Evolutionary conservation across 1,140 invertebrate species (phyloP).

Genomic region (Aphelenchoides fujianensis): DNA sequence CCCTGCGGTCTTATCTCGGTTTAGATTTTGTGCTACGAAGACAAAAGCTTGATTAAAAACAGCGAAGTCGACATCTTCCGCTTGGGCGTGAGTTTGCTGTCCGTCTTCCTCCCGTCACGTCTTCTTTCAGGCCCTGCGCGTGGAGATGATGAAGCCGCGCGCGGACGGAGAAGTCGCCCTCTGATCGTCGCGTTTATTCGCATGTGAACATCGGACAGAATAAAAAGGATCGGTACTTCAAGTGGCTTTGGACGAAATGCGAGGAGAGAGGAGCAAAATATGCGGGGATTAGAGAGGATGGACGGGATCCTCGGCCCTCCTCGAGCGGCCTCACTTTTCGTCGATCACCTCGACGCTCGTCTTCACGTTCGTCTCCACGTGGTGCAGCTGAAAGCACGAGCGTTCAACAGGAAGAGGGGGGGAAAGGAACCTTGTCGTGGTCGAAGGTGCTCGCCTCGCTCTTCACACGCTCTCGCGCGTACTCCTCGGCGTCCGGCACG

Average conservation of each 20-base stretch:
- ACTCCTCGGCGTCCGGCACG: conserved; percentile 26
- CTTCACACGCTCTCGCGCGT: conserved; percentile 45
- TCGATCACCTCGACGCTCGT: conserved; percentile 34
- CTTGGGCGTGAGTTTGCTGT: too few species aligned
- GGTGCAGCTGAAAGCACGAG: too few species aligned
- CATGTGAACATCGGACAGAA: not conserved
- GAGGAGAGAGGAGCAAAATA: not conserved
- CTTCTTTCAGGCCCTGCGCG: not conserved
- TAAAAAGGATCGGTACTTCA: not conserved
- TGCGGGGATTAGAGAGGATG: not conserved
- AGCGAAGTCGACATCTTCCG: conserved; percentile 10
- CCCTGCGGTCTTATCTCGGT: too few species aligned
- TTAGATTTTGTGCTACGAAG: not conserved
- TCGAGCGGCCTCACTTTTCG: not conserved
- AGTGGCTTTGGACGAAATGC: not conserved
- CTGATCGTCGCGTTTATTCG: too few species aligned
- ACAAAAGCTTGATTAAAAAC: not conserved
- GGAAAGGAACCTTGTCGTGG: too few species aligned
- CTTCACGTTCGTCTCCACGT: conserved; percentile 44
- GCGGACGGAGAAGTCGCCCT: not conserved
- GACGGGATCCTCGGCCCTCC: not conserved
- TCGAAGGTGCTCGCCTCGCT: conserved; percentile 39
- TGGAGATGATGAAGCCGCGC: not conserved
- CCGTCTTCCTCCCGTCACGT: too few species aligned
- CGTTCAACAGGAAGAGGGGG: too few species aligned